Conservation (phyloP, 2,888 invertebrate genomes). For the Caprella mutica region DNA sequence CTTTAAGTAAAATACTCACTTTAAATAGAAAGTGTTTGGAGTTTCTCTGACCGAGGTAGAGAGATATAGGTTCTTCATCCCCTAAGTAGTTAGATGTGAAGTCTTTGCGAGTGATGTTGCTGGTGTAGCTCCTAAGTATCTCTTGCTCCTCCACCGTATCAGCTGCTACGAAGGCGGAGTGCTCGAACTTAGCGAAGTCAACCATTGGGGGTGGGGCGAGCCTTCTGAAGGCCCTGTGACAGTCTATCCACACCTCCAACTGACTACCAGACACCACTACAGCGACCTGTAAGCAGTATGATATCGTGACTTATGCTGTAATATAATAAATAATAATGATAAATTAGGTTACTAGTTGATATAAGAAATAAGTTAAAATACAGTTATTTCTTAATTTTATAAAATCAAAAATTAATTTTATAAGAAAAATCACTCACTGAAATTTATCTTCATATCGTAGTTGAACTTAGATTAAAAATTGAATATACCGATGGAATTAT, state of each 20-base stretch:
- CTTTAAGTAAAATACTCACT: too few species aligned
- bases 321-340: too few species aligned
- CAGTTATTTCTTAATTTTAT: too few species aligned
- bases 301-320: too few species aligned
- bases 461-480: too few species aligned
- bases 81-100: too few species aligned
- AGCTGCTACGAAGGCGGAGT: not conserved
- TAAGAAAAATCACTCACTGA: too few species aligned
- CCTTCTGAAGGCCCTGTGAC: slow-evolving; percentile 71
- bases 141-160: not conserved
- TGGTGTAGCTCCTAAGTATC: slow-evolving; percentile 27
- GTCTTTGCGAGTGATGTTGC: slow-evolving; percentile 15
- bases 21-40: slow-evolving; percentile 73
- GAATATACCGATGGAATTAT: too few species aligned
- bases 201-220: slow-evolving; percentile 57
- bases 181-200: slow-evolving; percentile 41
- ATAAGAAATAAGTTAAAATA: too few species aligned
- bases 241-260: slow-evolving; percentile 73
- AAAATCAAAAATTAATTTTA: too few species aligned
- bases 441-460: too few species aligned
- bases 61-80: slow-evolving; percentile 41
- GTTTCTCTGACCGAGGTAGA: slow-evolving; percentile 81
- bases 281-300: slow-evolving; percentile 48
- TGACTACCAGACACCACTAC: slow-evolving; percentile 66
- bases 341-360: too few species aligned